Percentiles rank a stretch among this genome's conserved stretches.
Evolutionary conservation across 2,888 invertebrate species (phyloP).

Genomic region (Eupithecia subumbrata): DNA sequence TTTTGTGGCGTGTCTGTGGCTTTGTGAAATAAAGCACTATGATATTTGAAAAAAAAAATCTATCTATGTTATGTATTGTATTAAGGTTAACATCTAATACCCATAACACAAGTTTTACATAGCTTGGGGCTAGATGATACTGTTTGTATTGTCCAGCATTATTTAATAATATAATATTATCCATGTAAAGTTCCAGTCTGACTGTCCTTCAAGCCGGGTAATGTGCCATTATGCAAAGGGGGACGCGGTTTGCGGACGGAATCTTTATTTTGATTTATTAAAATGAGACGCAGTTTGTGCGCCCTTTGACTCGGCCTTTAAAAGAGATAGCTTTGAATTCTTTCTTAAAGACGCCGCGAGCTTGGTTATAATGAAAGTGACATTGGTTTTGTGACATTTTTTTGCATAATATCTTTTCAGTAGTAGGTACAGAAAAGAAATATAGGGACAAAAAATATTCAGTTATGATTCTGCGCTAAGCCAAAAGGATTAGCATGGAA

Average conservation of each 20-base stretch:
- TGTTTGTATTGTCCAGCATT: no score
- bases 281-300: conserved; percentile 24
- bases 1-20: no score
- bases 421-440: background rate
- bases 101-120: no score
- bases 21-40: no score
- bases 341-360: background rate
- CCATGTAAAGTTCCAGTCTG: background rate
- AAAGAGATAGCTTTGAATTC: conserved; percentile 9
- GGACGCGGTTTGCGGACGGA: conserved; percentile 30
- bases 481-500: no score
- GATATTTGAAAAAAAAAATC: no score
- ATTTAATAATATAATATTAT: no score
- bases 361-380: background rate
- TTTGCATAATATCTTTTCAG: background rate
- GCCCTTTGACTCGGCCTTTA: conserved; percentile 17
- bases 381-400: background rate
- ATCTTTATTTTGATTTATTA: conserved; percentile 40
- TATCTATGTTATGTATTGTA: no score
- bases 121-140: no score
- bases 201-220: conserved; percentile 20
- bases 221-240: conserved; percentile 42
- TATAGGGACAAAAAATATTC: background rate
- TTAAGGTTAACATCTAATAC: no score
- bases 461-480: no score